Percentiles rank a stretch among this genome's conserved stretches.
These are phyloP conservation scores for Icerya purchasi DNA, from an alignment of 2,888 invertebrate species.

Conservation along the genomic window DNA sequence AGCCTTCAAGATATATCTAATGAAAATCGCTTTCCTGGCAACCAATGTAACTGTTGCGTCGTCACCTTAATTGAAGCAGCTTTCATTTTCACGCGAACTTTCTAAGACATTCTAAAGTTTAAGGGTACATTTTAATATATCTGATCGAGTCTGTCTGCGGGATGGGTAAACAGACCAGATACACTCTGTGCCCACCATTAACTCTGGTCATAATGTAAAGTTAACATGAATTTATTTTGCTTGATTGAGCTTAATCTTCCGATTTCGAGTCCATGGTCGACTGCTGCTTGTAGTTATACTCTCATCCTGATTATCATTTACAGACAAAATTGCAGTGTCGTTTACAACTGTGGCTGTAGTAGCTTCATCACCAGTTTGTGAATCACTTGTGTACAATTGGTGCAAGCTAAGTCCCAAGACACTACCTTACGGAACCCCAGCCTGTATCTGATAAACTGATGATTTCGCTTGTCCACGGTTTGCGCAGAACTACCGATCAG, in stretches of 20 bases:
- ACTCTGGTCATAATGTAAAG: not conserved
- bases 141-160: not conserved
- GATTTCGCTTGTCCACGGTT: not conserved
- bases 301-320: not conserved
- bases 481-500: too few relatives aligned
- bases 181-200: not conserved
- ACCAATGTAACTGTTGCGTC: too few relatives aligned
- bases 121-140: not conserved
- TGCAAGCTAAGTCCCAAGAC: not conserved
- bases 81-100: too few relatives aligned
- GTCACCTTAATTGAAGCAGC: too few relatives aligned
- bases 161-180: not conserved
- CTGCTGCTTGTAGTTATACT: not conserved
- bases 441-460: not conserved
- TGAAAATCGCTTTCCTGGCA: too few relatives aligned
- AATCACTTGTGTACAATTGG: not conserved
- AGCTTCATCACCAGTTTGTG: not conserved
- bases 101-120: too few relatives aligned
- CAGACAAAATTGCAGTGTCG: not conserved
- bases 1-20: too few relatives aligned
- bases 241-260: not conserved
- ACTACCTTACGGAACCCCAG: not conserved
- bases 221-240: not conserved
- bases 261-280: not conserved
- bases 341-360: not conserved